Conservation (phyloP, 2,113 vertebrate species). For the Colius striatus region DNA sequence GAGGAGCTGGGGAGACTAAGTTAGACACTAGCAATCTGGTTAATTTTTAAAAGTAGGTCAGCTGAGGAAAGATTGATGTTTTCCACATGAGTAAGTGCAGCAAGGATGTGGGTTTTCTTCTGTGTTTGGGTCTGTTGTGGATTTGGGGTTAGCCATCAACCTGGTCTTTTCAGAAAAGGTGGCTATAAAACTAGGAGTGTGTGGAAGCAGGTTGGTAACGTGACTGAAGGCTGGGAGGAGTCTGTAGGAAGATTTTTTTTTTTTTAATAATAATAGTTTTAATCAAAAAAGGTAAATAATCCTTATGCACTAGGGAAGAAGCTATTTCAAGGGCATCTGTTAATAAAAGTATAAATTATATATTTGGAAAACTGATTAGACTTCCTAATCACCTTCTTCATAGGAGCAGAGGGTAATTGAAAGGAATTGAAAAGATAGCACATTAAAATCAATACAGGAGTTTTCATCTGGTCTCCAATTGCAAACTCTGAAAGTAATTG, state of each 20-base stretch:
- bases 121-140: neutral
- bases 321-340: neutral
- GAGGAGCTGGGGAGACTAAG: fast-evolving
- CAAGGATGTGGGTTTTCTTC: neutral
- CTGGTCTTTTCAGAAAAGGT: neutral
- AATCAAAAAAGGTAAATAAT: neutral
- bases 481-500: neutral
- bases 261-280: neutral
- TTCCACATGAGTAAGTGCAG: neutral
- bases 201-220: neutral
- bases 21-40: fast-evolving
- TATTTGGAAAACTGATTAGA: neutral
- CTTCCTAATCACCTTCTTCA: neutral
- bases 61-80: neutral
- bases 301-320: neutral
- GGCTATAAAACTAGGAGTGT: neutral
- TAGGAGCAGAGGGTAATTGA: neutral
- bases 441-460: neutral
- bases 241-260: neutral
- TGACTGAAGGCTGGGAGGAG: neutral
- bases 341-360: neutral
- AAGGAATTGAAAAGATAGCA: neutral
- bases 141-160: neutral
- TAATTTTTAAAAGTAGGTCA: neutral
- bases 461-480: neutral